Base-by-base conservation (phyloP, 1,140 invertebrate species). In the Araneus ventricosus region DNA sequence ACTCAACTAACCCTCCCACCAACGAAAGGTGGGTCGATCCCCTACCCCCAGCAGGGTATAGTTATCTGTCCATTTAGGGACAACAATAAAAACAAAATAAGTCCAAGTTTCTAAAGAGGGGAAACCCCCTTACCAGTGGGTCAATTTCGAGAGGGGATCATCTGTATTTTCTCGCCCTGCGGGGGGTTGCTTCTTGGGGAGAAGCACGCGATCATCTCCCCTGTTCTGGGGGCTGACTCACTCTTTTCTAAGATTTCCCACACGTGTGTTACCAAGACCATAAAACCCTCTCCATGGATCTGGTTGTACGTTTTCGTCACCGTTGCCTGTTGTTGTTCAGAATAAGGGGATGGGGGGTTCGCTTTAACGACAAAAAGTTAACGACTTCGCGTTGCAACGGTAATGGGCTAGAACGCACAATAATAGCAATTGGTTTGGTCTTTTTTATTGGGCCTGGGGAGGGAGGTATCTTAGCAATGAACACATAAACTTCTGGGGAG, bases 1-100 rank as follows among this genome's bases (percentile, higher is more conserved):
- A 75, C 34, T 37, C 34, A 75, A 22, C 34, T 75, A 20, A 34
- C 30, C 70, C 70, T 37, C 30, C 67, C 70, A 34, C 30, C 30
- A 14, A 27, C 34, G 0, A 30, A 34, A 34, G 70, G 30, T 8
- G 30, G 70, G 70, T 70, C 30, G 34, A 75, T 27, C 17, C 70
- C 27, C 10, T 52, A 52, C 45, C 67, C 63, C 30, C 70, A 20
- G 30, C 34, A 37, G 70, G 14, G 30, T 22, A 75, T 75, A 27
- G 70, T 75, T 75, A 37, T 14, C n/a, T 75, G 70, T 75, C 70
- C 70, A 75, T 75, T 75, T 20, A 20, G 70, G 27, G 14, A 17
- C 70, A 34, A 75, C 70, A 75, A 75, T 75, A 75, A 75, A 75
- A 75, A 20, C 30, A 75, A 75, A 75, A 75, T 75, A 37, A 34